Evolutionary conservation across 2,888 invertebrate species (phyloP).

Genomic region (Chironomus riparius): DNA sequence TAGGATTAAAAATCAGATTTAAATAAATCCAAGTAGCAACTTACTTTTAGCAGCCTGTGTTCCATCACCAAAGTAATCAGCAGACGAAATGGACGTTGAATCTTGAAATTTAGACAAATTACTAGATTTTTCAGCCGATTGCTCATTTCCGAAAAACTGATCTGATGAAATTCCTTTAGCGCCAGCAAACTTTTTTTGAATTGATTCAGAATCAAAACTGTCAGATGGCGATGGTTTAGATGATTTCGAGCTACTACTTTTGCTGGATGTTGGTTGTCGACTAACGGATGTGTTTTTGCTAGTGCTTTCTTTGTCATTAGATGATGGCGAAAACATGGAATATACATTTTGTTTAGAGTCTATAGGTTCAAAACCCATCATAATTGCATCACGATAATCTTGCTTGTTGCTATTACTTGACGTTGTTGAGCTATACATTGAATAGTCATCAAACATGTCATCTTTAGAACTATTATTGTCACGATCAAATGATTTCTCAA

Average conservation of each 20-base stretch:
- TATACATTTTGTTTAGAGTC: constrained; percentile 38
- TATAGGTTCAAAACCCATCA: constrained; percentile 41
- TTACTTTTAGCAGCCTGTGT: not conserved
- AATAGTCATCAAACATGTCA: constrained; percentile 38
- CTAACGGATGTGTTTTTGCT: not conserved
- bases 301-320: not conserved
- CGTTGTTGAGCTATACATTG: constrained; percentile 34
- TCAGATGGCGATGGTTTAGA: constrained; percentile 16
- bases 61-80: constrained; percentile 80
- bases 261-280: constrained; percentile 5
- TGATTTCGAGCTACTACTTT: constrained; percentile 28
- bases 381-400: constrained; percentile 37
- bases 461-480: constrained; percentile 29
- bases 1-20: not conserved
- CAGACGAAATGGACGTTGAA: constrained; percentile 88
- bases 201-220: constrained; percentile 55
- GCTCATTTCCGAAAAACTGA: constrained; percentile 75
- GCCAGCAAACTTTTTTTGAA: constrained; percentile 91
- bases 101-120: constrained; percentile 77
- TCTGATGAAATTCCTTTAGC: constrained; percentile 98
- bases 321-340: constrained; percentile 36
- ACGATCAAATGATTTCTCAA: constrained; percentile 39
- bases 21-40: not conserved
- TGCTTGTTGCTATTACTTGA: constrained; percentile 10
- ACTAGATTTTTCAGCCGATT: constrained; percentile 46